Evolutionary conservation across 2,888 invertebrate species (phyloP).

Genomic region (Zonitis immaculata): DNA sequence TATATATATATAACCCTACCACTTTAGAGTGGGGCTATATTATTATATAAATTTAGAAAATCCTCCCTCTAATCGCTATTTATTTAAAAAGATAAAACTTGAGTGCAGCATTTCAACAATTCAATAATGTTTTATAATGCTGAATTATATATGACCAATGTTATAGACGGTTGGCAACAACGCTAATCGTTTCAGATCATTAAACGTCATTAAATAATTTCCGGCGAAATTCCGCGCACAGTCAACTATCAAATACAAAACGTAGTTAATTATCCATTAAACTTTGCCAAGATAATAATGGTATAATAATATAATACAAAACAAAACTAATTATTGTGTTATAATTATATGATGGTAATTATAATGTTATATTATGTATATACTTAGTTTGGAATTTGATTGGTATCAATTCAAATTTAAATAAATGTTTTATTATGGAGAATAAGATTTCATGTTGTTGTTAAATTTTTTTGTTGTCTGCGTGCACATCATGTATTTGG

Average conservation of each 20-base stretch:
- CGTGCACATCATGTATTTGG: neutral
- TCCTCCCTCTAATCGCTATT: neutral
- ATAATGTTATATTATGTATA: too few species aligned
- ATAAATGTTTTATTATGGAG: too few species aligned
- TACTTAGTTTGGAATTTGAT: too few species aligned
- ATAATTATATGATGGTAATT: too few species aligned
- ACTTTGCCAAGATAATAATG: neutral
- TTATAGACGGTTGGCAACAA: conserved; percentile 5
- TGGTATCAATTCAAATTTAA: too few species aligned
- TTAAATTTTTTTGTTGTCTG: neutral
- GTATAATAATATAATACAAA: too few species aligned
- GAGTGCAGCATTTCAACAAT: neutral
- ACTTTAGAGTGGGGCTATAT: neutral
- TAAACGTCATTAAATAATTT: conserved; percentile 21
- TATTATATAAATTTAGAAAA: neutral
- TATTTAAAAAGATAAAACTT: too few species aligned
- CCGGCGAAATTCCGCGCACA: conserved; percentile 15
- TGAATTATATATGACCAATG: neutral
- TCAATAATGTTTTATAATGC: neutral
- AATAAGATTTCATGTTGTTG: neutral
- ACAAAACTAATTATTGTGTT: neutral
- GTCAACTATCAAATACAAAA: neutral
- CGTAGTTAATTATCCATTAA: neutral
- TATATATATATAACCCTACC: neutral
- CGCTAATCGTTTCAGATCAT: conserved; percentile 14